Conservation (phyloP, 92 coral and sea anemone species). For the Paramuricea clavata region DNA sequence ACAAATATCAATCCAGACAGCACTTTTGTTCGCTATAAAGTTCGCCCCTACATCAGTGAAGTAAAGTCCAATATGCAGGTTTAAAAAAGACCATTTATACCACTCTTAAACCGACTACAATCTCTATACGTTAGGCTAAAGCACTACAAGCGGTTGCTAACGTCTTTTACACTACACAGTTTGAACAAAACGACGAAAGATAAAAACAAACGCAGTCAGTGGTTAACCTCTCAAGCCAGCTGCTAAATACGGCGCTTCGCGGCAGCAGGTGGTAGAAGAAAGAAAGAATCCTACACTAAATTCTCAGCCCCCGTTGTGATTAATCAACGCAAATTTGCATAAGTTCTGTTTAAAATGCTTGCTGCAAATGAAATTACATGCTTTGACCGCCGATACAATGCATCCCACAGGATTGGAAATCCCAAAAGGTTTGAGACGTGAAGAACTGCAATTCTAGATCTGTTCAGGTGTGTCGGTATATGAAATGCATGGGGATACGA, state of each 20-base stretch:
- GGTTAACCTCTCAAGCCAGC: conserved; percentile 30
- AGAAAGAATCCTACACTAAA: background rate
- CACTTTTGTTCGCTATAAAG: background rate
- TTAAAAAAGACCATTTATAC: background rate
- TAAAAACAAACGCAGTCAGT: conserved; percentile 14
- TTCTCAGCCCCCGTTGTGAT: conserved; percentile 40
- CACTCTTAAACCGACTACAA: background rate
- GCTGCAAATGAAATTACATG: background rate
- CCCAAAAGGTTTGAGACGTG: background rate
- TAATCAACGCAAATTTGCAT: conserved; percentile 22
- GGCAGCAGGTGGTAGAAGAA: background rate
- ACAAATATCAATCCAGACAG: background rate
- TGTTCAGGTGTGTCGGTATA: background rate
- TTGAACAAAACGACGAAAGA: background rate
- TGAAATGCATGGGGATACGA: too few relatives aligned
- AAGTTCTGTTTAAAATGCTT: background rate
- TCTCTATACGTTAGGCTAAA: background rate
- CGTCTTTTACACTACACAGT: background rate
- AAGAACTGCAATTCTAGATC: background rate
- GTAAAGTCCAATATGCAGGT: too few relatives aligned
- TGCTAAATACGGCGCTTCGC: conserved; percentile 27
- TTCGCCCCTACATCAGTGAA: background rate
- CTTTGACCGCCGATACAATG: background rate
- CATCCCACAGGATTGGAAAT: background rate
- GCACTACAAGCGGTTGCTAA: background rate